phyloP scores from a whole-genome alignment of 2,113 vertebrate species.

The Xenus cinereus region DNA sequence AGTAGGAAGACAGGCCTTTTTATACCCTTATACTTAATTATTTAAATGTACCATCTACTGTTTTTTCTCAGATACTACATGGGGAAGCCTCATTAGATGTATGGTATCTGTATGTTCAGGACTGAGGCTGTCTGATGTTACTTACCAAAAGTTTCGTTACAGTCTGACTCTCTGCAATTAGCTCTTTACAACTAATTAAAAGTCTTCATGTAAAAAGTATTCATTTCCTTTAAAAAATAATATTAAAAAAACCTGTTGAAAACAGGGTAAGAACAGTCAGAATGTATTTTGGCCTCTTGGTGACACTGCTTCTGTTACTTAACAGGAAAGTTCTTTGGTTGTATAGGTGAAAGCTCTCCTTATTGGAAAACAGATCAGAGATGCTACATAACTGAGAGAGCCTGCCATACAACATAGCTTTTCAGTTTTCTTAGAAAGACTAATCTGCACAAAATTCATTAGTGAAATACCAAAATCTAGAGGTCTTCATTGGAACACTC shows the following conservation, averaged over 20 bases:
- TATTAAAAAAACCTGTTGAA: neutral
- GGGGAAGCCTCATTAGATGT: neutral
- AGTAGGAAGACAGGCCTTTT: neutral
- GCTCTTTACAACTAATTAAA: neutral
- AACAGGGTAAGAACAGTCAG: neutral
- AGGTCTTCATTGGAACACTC: neutral
- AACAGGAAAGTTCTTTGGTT: neutral
- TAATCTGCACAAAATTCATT: neutral
- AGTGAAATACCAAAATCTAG: neutral
- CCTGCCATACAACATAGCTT: neutral
- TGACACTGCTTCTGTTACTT: neutral
- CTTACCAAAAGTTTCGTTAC: neutral
- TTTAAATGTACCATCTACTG: accelerated
- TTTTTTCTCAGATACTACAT: neutral
- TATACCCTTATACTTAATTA: neutral
- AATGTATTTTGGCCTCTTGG: neutral
- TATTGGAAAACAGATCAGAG: neutral
- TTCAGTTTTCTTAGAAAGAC: neutral
- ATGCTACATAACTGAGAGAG: neutral
- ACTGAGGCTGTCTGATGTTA: neutral
- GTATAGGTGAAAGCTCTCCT: neutral
- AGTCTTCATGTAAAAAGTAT: neutral
- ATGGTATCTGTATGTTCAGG: neutral
- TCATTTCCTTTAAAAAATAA: neutral
- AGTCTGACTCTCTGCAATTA: neutral